Percentiles rank a stretch among this genome's conserved stretches.
phyloP scores from a whole-genome alignment of 2,797 vertebrate genomes.

The Acrossocheilus wenchowensis region DNA sequence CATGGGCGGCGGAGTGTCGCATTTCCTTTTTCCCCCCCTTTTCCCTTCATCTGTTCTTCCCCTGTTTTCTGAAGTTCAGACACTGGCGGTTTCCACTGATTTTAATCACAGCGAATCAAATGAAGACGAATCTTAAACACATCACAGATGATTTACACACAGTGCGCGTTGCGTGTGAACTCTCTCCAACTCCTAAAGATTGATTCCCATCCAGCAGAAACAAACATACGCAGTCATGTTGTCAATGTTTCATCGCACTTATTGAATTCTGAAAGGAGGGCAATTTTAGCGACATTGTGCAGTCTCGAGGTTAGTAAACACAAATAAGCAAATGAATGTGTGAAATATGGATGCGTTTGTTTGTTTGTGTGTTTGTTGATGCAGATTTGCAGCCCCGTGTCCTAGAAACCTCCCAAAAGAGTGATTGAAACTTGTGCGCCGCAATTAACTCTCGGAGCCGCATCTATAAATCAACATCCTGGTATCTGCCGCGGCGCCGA shows the following conservation, averaged over 20 bases:
- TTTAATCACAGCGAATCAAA: slow-evolving; percentile 80
- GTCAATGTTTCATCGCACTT: slow-evolving; percentile 79
- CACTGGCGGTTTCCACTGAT: slow-evolving; percentile 71
- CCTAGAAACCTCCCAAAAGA: slow-evolving; percentile 73
- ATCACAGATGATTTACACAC: slow-evolving; percentile 66
- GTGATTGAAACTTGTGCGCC: slow-evolving; percentile 84
- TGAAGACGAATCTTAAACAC: slow-evolving; percentile 77
- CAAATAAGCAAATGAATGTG: slow-evolving; percentile 80
- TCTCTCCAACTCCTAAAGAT: slow-evolving; percentile 78
- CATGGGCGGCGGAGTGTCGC: slow-evolving; percentile 3
- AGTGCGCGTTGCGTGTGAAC: slow-evolving; percentile 58
- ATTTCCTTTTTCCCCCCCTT: neutral
- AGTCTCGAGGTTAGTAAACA: slow-evolving; percentile 78
- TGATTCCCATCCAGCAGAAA: slow-evolving; percentile 72
- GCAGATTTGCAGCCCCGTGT: slow-evolving; percentile 71
- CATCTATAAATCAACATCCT: slow-evolving; percentile 96
- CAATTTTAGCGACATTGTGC: slow-evolving; percentile 73
- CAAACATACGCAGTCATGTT: slow-evolving; percentile 73
- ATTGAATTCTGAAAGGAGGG: slow-evolving; percentile 79
- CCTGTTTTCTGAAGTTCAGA: slow-evolving; percentile 71
- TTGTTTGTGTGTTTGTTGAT: slow-evolving; percentile 72
- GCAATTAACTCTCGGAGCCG: slow-evolving; percentile 92
- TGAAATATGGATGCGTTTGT: slow-evolving; percentile 81
- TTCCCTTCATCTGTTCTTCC: slow-evolving; percentile 69
- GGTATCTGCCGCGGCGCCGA: slow-evolving; percentile 84